Base-by-base conservation (phyloP, 2,888 invertebrate species). In the Cremastinae sp. region DNA sequence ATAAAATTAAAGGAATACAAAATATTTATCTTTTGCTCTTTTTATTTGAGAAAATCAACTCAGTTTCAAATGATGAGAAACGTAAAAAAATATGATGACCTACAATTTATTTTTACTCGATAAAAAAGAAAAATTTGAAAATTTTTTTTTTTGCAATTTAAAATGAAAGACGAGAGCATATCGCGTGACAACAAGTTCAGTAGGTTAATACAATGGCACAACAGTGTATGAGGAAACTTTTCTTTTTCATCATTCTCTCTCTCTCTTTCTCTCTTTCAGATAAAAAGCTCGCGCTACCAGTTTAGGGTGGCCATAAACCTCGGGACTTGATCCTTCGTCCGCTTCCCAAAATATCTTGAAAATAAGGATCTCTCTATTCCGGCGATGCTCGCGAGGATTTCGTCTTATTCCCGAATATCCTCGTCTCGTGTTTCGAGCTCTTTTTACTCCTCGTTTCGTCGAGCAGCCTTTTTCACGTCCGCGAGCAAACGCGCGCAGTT, bases 181-280 rank as follows among this genome's bases (percentile, higher is more conserved):
- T 85, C 83, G 80, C 80, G 80, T 85, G 80, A 85, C 84, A 84
- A 83, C 84, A 82, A 84, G 84, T 85, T 74, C 77, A 74, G 43
- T 70, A 61, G 62, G 75, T 72, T 78, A 68, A 55, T 62, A 64
- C 68, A 74, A 71, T 72, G 66, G 66, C 61, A 66, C 71, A 49
- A 64, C 58, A 66, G 47, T 43, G 49, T 56, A 56, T 43, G 62
- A 47, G 53, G 12, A 22, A 56, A 39, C 56, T 68, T 62, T 61
- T 51, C 66, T 72, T 58, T n/a, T 43, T 37, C 47, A 39, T 39
- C 41, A 59, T 37, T 53, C 51, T 65, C 66, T 69, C 49, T n/a
- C n/a, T 12, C 12, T 41, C 9, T 41, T n/a, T 12, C 12, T 41
- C 9, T 41, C 12, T 41, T 41, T 9, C 10, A 1, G 0, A 28